These are phyloP conservation scores for Odontothrips loti DNA, from an alignment of 2,888 invertebrate genomes.

Conservation along the genomic window DNA sequence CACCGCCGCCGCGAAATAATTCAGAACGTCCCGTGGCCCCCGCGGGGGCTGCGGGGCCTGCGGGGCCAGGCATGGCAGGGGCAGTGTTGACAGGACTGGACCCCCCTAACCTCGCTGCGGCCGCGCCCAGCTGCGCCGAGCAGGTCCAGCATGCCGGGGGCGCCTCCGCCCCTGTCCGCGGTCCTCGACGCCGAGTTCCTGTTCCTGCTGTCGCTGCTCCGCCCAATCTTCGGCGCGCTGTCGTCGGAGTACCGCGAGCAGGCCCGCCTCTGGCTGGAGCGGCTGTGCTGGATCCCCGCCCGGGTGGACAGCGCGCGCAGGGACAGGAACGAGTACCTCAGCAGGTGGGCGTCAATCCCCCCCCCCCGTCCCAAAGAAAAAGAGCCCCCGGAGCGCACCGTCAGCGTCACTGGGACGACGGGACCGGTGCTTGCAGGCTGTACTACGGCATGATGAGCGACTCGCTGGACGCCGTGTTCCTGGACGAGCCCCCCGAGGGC, in stretches of 20 bases:
- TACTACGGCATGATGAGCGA: slow-evolving; percentile 7
- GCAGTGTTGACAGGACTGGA: slow-evolving; percentile 2
- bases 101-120: background rate
- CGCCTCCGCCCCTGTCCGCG: background rate
- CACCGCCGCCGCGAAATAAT: background rate
- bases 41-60: background rate
- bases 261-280: background rate
- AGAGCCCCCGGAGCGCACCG: too few species aligned
- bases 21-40: background rate
- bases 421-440: background rate
- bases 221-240: background rate
- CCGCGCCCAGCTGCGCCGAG: background rate
- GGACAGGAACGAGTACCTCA: slow-evolving; percentile 14
- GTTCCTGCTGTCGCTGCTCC: background rate
- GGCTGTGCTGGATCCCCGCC: background rate
- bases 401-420: background rate
- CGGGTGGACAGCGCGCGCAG: background rate
- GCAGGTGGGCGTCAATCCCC: background rate
- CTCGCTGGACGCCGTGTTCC: slow-evolving; percentile 12
- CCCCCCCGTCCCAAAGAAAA: too few species aligned
- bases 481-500: slow-evolving; percentile 16
- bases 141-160: slow-evolving; percentile 2
- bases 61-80: background rate
- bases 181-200: slow-evolving; percentile 8
- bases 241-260: background rate